phyloP scores from a whole-genome alignment of 2,113 vertebrate species.

The Corythaeola cristata region DNA sequence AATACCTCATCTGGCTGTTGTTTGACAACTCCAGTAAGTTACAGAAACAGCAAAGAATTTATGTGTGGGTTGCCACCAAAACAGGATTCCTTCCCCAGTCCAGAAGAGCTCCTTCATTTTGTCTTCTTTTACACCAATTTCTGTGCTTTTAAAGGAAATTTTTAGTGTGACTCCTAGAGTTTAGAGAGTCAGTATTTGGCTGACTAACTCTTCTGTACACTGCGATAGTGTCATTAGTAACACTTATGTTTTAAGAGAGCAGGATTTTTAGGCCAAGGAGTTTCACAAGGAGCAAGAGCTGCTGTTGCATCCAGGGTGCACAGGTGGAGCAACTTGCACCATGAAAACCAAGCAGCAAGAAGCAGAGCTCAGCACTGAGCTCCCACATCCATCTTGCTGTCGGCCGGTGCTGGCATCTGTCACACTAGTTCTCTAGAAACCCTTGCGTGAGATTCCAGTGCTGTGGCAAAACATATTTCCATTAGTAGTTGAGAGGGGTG shows the following conservation, averaged over 20 bases:
- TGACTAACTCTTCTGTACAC: not conserved
- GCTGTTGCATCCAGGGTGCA: not conserved
- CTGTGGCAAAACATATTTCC: not conserved
- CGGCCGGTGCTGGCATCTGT: not conserved
- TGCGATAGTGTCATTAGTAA: not conserved
- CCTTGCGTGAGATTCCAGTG: not conserved
- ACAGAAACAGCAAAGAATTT: not conserved
- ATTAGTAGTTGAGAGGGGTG: not conserved
- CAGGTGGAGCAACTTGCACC: not conserved
- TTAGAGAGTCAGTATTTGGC: not conserved
- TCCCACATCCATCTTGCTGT: fast-evolving
- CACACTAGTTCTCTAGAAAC: not conserved
- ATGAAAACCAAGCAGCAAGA: fast-evolving
- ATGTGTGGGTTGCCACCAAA: not conserved
- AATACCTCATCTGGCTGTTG: not conserved
- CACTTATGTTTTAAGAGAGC: not conserved
- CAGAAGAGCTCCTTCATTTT: not conserved
- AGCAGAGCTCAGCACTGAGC: not conserved
- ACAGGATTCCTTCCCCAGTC: not conserved
- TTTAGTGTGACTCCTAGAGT: not conserved
- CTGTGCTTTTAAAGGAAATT: not conserved
- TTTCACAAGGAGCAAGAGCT: not conserved
- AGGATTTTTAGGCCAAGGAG: not conserved
- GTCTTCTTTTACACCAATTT: not conserved
- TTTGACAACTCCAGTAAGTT: not conserved